A percentile compares a stretch with the other conserved stretches of the same genome.
Evolutionary conservation across 2,888 invertebrate species (phyloP).

Genomic region (Diarsia brunnea): DNA sequence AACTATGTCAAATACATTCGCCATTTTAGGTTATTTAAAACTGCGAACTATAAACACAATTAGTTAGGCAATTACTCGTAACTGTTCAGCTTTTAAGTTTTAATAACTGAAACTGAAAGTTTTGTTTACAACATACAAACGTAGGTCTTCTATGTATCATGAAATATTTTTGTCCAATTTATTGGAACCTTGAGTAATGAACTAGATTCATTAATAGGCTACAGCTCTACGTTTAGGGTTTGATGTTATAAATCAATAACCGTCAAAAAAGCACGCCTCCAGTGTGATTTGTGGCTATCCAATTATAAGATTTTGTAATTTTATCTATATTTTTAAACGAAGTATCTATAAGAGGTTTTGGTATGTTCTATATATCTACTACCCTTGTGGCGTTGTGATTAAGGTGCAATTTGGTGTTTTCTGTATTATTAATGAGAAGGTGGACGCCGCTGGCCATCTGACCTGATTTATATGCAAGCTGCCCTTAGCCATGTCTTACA

Average conservation of each 20-base stretch:
- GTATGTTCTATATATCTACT: neutral
- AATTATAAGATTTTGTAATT: constrained; percentile 25
- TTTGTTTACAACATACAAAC: neutral
- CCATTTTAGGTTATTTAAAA: constrained; percentile 12
- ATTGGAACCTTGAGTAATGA: constrained; percentile 8
- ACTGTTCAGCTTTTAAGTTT: neutral
- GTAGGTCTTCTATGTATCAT: neutral
- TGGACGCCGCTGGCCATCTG: constrained; percentile 29
- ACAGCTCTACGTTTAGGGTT: neutral
- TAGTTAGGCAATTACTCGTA: neutral
- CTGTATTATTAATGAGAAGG: constrained; percentile 9
- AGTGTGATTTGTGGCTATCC: constrained; percentile 23
- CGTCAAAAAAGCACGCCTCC: constrained; percentile 7
- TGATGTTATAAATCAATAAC: constrained; percentile 35
- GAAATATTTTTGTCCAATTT: neutral
- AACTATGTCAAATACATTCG: neutral
- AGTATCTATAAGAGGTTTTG: neutral
- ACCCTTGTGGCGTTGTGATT: neutral
- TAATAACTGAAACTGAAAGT: neutral
- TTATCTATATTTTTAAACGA: constrained; percentile 6
- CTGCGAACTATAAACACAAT: constrained; percentile 1
- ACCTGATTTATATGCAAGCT: constrained; percentile 44
- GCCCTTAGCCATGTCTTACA: constrained; percentile 28
- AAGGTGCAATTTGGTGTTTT: constrained; percentile 11
- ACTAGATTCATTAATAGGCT: neutral